Percentiles rank a stretch among this genome's conserved stretches.
Conservation (phyloP, 2,113 vertebrate species). For the Ibidorhyncha struthersii region DNA sequence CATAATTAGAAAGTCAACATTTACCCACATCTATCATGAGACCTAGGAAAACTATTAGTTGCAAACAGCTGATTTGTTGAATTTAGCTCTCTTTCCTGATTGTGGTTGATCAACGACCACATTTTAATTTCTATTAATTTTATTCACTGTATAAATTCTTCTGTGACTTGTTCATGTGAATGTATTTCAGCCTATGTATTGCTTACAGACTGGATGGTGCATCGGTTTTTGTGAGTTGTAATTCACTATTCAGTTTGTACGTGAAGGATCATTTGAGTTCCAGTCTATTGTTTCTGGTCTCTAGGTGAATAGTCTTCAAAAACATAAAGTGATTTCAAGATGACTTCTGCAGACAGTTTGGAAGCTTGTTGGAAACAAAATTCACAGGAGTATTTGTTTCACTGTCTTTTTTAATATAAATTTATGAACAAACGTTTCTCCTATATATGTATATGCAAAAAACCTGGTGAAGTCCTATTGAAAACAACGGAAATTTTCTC, state of each 20-base stretch:
- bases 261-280: background rate
- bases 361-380: background rate
- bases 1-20: conserved; percentile 68
- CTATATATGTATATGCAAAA: background rate
- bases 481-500: background rate
- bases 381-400: background rate
- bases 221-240: background rate
- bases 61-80: conserved; percentile 64
- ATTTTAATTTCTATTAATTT: conserved; percentile 59
- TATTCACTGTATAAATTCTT: conserved; percentile 23
- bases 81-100: conserved; percentile 43
- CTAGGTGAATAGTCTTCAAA: background rate
- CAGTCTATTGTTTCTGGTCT: conserved; percentile 13
- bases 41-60: conserved; percentile 59
- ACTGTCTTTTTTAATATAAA: background rate
- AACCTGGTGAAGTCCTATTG: rapidly evolving
- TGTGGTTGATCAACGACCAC: conserved; percentile 24
- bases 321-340: background rate
- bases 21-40: conserved; percentile 62
- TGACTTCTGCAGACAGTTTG: conserved; percentile 1
- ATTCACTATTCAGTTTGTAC: background rate
- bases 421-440: background rate
- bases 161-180: background rate
- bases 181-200: background rate
- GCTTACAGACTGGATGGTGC: background rate